phyloP scores from a whole-genome alignment of 1,140 invertebrate genomes.

The Dendroctonus valens region DNA sequence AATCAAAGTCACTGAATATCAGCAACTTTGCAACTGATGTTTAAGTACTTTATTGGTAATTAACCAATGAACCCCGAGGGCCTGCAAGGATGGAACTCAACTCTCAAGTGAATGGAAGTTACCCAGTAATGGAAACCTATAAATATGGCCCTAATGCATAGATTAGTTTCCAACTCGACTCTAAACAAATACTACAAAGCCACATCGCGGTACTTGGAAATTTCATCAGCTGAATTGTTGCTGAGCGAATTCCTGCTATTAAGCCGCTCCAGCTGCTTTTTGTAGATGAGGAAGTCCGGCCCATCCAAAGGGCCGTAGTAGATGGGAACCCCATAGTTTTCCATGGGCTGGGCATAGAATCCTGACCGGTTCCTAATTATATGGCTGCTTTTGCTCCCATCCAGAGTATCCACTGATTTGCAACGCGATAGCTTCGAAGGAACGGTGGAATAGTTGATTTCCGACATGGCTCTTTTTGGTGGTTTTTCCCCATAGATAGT shows the following conservation, averaged over 20 bases:
- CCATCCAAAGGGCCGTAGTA: conserved; percentile 50
- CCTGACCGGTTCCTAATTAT: conserved; percentile 47
- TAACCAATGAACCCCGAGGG: too few species aligned
- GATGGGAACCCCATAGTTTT: conserved; percentile 49
- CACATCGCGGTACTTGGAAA: conserved; percentile 50
- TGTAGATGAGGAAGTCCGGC: conserved; percentile 50
- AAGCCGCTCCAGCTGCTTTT: conserved; percentile 47
- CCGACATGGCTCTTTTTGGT: conserved; percentile 23
- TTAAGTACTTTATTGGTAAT: too few species aligned
- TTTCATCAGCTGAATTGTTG: conserved; percentile 48
- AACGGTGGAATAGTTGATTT: conserved; percentile 26
- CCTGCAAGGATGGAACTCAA: too few species aligned
- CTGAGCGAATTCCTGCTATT: conserved; percentile 49
- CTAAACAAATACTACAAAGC: conserved; percentile 40
- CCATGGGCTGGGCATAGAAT: conserved; percentile 48
- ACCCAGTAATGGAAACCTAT: too few species aligned
- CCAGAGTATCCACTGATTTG: conserved; percentile 45
- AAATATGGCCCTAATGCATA: too few species aligned
- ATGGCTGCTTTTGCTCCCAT: conserved; percentile 39
- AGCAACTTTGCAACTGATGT: too few species aligned
- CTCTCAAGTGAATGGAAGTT: too few species aligned
- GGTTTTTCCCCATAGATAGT: conserved; percentile 6
- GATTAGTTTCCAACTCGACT: too few species aligned
- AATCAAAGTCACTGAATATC: too few species aligned
- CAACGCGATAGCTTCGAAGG: conserved; percentile 40